These are phyloP conservation scores for Hydraecia micacea DNA, from an alignment of 2,888 invertebrate species.

Conservation along the genomic window DNA sequence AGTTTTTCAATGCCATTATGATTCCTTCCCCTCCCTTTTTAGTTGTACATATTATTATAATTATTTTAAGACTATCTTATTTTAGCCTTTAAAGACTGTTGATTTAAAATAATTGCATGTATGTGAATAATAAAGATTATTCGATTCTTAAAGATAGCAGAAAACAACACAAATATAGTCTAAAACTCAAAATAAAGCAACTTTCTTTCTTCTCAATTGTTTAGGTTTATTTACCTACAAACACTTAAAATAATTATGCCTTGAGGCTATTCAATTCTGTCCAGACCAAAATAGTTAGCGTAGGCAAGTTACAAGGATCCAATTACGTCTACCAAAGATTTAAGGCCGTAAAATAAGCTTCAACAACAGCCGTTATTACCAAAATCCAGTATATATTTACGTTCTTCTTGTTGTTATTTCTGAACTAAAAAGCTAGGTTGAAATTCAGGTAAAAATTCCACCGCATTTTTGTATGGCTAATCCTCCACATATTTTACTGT, in stretches of 20 bases:
- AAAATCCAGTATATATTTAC: background rate
- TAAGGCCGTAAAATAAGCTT: constrained; percentile 23
- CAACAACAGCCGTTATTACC: background rate
- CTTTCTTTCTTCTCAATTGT: background rate
- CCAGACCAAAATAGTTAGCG: constrained; percentile 3
- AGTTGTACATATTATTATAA: no score
- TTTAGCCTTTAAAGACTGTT: background rate
- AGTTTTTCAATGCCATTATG: background rate
- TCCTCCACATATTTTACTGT: constrained; percentile 53
- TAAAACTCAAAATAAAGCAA: background rate
- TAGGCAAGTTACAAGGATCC: constrained; percentile 5
- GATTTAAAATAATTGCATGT: no score
- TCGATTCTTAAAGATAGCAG: background rate
- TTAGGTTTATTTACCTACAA: background rate
- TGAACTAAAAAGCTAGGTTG: constrained; percentile 11
- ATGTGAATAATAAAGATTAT: no score
- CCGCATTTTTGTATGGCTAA: constrained; percentile 50
- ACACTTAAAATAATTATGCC: background rate
- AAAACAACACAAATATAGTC: background rate
- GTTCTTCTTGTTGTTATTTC: constrained; percentile 21
- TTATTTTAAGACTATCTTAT: no score
- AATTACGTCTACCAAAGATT: constrained; percentile 26
- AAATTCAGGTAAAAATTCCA: constrained; percentile 36
- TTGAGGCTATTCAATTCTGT: constrained; percentile 23
- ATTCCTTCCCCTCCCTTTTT: no score